Evolutionary conservation across 2,113 vertebrate species (phyloP), one percentile per base, ranked within the genome.

Genomic region (Cavia porcellus): DNA sequence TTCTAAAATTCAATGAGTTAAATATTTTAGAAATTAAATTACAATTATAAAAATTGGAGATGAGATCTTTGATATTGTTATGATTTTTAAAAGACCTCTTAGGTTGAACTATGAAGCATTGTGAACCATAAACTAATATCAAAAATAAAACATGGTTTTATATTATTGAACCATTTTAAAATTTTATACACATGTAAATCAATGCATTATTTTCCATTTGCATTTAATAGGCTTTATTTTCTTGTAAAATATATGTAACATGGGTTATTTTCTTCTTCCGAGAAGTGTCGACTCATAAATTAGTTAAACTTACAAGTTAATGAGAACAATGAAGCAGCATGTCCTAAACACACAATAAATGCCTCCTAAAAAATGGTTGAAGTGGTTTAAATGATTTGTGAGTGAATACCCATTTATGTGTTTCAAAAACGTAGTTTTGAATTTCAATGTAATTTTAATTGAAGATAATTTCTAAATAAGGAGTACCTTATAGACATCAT

Each of bases 381-480:
- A 70, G 22, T 66, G 17, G 1, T 45, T 92, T 59, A 35, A 87
- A 1, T 74, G 12, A 38, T 82, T 15, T 30, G 57, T 47, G 0
- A 83, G 1, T 86, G 30, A 75, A 55, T 81, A 50, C 81, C 12
- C 1, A n/a, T 42, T 61, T 42, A 14, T 6, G 11, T 72, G 12
- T 25, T 70, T 70, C 45, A 3, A 14, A 80, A 82, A 2, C 24
- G 77, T 81, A 70, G 4, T 14, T 91, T 92, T 89, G 1, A 55
- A 86, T 25, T 86, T 81, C 30, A 59, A 57, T n/a, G 64, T 25
- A 91, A 79, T 80, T 70, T 61, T 38, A 80, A 72, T 61, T 45
- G 1, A 22, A 82, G 17, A 47, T 35, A 38, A 94, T 11, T 59
- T 66, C 84, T 57, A 75, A 64, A 22, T 86, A 83, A 24, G 66